phyloP scores from a whole-genome alignment of 2,888 invertebrate species.

The Clistopyga incitator region DNA sequence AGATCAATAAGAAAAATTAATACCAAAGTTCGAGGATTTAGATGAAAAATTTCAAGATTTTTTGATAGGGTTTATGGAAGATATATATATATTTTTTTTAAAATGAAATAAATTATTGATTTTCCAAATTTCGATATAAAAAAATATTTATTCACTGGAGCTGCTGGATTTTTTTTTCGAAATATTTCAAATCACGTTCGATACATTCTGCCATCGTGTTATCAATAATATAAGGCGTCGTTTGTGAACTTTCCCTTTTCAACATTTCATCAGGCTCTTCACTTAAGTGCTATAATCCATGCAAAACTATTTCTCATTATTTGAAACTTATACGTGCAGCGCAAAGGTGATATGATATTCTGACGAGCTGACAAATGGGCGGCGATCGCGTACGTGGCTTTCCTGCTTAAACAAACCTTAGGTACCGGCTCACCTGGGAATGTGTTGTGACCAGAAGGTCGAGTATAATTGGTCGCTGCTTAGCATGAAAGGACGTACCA shows the following conservation, averaged over 20 bases:
- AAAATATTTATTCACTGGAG: too few species aligned
- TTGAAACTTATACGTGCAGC: not conserved
- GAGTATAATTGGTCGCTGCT: not conserved
- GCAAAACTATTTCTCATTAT: not conserved
- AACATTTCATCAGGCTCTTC: too few species aligned
- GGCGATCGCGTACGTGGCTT: conserved; percentile 57
- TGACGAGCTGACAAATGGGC: conserved; percentile 59
- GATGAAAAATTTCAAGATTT: too few species aligned
- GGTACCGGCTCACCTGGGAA: not conserved
- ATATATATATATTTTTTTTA: too few species aligned
- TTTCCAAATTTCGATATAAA: too few species aligned
- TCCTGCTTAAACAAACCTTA: not conserved
- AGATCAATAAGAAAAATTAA: too few species aligned
- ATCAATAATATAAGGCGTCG: not conserved
- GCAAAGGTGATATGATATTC: not conserved
- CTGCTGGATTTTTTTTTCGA: not conserved
- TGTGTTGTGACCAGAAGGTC: not conserved
- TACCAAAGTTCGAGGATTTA: too few species aligned
- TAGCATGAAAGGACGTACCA: not conserved
- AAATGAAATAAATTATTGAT: too few species aligned
- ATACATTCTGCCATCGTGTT: not conserved
- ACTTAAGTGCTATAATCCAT: not conserved
- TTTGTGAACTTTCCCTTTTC: not conserved
- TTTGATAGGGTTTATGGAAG: too few species aligned
- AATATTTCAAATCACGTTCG: not conserved